Evolutionary conservation across 2,113 vertebrate genomes (phyloP).

Genomic region (Vireo altiloquus): DNA sequence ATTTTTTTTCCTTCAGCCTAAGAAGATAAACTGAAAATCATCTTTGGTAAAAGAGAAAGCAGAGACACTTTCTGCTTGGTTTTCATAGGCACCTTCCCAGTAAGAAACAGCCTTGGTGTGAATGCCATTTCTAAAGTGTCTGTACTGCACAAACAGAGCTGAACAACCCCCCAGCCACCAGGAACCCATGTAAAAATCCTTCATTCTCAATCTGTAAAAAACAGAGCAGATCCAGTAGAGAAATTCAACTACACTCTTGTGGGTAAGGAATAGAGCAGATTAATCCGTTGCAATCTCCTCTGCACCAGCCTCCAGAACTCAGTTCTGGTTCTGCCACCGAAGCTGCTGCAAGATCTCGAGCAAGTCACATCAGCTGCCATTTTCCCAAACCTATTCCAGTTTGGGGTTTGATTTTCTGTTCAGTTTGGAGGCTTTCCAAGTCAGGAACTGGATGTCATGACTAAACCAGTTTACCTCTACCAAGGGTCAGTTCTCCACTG

Average conservation of each 20-base stretch:
- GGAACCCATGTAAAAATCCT: background rate
- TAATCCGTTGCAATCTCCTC: background rate
- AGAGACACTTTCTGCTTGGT: background rate
- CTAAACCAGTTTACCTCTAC: background rate
- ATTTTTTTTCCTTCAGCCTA: background rate
- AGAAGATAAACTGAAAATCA: background rate
- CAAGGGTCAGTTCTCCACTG: background rate
- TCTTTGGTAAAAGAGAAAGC: background rate
- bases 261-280: accelerated
- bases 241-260: background rate
- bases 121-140: background rate
- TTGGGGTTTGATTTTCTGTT: background rate
- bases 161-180: background rate
- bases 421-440: background rate
- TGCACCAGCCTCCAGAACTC: background rate
- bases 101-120: background rate
- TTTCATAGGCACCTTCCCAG: background rate
- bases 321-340: background rate
- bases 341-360: accelerated
- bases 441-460: background rate
- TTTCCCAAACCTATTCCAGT: background rate
- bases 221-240: background rate
- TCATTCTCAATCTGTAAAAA: background rate
- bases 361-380: background rate
- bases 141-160: background rate